Evolutionary conservation across 2,113 vertebrate genomes (phyloP), one percentile per base, ranked within the genome.

Genomic region (Sinocyclocheilus maitianheensis): DNA sequence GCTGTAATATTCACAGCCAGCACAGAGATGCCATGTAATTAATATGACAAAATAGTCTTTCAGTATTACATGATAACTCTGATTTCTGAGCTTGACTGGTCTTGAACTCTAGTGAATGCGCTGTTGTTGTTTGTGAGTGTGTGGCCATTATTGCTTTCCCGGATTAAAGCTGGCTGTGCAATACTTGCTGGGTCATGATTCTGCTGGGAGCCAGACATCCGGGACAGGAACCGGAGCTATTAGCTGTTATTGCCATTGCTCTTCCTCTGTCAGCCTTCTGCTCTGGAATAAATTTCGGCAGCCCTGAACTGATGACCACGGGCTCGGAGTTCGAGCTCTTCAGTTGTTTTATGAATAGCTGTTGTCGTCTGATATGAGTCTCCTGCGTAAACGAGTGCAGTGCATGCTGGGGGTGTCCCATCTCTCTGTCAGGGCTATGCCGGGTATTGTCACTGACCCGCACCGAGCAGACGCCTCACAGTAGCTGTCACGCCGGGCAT

Each of bases 391-490:
- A 82, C 53, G 84, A 84, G 83, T 72, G 77, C 80, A 71, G 67
- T 82, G 82, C 80, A 87, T 77, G 82, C 88, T 87, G 82, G 77
- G 86, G 84, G 71, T 60, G n/a, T 86, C 88, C 84, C 43, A 65
- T 77, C 81, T 86, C 71, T 74, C 84, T 88, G 84, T 86, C 34
- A 76, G 63, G 78, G 81, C 63, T 78, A 53, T 78, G 51, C 71
- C 80, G 89, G 79, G 82, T 37, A 12, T 84, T 81, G 88, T 81
- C 86, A 89, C 89, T 91, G 89, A 89, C 90, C 89, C 34, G 87
- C 89, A 91, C 88, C 85, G 90, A 88, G 89, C 85, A 89, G 88
- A 87, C 92, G 88, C 88, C 79, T 91, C 84, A 88, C 65, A 60
- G 85, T 48, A 85, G 79, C 85, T 85, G 91, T 92, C 26, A 88